Evolutionary conservation across 2,888 invertebrate species (phyloP).

Genomic region (Agriotes lineatus): DNA sequence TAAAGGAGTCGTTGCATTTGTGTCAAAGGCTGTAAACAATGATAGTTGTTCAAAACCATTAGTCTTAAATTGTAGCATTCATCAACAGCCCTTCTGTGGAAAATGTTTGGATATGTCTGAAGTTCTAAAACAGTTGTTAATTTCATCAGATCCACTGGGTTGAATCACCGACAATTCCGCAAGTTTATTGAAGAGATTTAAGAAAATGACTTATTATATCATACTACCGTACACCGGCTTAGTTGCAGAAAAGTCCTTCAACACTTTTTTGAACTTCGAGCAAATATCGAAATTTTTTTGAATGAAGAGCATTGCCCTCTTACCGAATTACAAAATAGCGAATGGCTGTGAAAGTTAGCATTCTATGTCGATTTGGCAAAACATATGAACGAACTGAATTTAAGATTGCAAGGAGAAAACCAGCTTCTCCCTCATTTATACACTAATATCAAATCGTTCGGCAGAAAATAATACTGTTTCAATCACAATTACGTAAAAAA

Average conservation of each 20-base stretch:
- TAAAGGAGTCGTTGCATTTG: slow-evolving; percentile 46
- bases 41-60: slow-evolving; percentile 54
- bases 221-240: no score
- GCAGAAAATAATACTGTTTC: slow-evolving; percentile 45
- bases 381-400: slow-evolving; percentile 40
- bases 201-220: no score
- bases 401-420: slow-evolving; percentile 52
- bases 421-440: slow-evolving; percentile 51
- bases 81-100: slow-evolving; percentile 55
- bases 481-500: slow-evolving; percentile 45
- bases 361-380: no score
- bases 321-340: no score
- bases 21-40: slow-evolving; percentile 55
- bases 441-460: slow-evolving; percentile 50
- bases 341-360: no score
- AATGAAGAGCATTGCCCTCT: no score
- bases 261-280: no score
- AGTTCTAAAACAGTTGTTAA: slow-evolving; percentile 4
- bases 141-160: slow-evolving; percentile 20
- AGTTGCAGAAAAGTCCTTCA: no score
- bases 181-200: slow-evolving; percentile 44
- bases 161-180: slow-evolving; percentile 52
- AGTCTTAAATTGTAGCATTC: slow-evolving; percentile 56
- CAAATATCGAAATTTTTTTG: no score
- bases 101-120: slow-evolving; percentile 55